Evolutionary conservation across 2,113 vertebrate species (phyloP).

Genomic region (Sarotherodon lohbergeri): DNA sequence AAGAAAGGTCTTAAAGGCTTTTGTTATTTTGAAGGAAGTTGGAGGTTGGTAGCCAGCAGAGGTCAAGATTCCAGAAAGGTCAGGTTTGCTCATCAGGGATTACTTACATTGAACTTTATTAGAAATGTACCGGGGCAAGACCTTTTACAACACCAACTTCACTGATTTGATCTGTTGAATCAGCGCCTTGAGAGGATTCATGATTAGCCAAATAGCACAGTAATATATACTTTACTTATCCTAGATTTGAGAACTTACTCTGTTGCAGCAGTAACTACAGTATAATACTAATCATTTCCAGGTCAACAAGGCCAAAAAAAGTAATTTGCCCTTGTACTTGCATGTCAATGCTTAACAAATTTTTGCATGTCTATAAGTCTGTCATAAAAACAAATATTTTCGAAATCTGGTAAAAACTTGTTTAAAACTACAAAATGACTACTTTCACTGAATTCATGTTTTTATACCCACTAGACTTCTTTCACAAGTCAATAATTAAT

Average conservation of each 20-base stretch:
- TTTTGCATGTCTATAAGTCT: neutral
- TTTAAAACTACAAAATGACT: neutral
- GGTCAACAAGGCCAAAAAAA: neutral
- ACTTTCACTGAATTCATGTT: neutral
- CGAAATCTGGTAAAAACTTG: neutral
- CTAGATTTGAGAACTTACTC: neutral
- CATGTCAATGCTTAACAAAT: neutral
- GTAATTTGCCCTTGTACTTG: neutral
- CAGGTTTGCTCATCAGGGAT: neutral
- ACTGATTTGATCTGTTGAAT: neutral
- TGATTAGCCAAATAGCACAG: neutral
- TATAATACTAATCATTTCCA: neutral
- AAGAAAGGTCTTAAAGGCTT: neutral
- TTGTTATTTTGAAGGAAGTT: neutral
- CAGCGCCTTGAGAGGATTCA: neutral
- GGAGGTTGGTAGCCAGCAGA: neutral
- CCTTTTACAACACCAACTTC: neutral
- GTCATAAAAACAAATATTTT: neutral
- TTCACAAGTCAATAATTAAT: neutral
- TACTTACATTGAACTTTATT: neutral
- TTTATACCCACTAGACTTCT: neutral
- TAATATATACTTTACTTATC: neutral
- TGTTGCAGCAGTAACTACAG: neutral
- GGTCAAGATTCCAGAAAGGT: neutral
- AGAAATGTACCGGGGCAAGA: neutral